Conservation (phyloP, 2,797 vertebrate species). For the Falco cherrug region DNA sequence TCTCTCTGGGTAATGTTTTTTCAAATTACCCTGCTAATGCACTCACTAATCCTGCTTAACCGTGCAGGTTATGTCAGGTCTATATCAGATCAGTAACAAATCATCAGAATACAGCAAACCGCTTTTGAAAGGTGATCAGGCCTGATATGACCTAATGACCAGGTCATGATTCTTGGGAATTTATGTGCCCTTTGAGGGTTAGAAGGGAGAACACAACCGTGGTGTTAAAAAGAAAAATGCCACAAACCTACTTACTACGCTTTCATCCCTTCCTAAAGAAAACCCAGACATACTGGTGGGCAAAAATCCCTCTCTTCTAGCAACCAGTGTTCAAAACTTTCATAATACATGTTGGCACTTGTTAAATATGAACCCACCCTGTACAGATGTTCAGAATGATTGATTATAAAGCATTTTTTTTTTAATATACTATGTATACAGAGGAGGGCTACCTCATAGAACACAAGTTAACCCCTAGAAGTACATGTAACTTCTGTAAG, state of each 20-base stretch:
- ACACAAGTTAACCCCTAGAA: background rate
- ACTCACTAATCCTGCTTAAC: background rate
- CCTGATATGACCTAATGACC: accelerated
- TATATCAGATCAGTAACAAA: background rate
- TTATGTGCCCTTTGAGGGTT: background rate
- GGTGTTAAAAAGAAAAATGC: background rate
- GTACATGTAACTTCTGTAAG: background rate
- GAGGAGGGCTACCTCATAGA: background rate
- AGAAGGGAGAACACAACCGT: background rate
- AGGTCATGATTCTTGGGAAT: background rate
- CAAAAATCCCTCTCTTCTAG: background rate
- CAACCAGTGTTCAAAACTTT: background rate
- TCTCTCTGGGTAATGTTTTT: background rate
- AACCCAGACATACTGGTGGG: background rate
- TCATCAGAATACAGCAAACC: accelerated
- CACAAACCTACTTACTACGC: background rate
- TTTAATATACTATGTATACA: background rate
- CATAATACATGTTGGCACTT: background rate
- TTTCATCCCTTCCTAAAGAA: background rate
- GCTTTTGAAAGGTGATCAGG: background rate
- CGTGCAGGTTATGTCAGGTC: accelerated
- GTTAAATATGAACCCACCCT: background rate
- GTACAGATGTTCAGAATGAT: background rate
- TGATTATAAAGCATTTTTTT: background rate
- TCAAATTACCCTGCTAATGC: accelerated